Conservation (phyloP, 2,113 vertebrate species). For the Stercorarius parasiticus region DNA sequence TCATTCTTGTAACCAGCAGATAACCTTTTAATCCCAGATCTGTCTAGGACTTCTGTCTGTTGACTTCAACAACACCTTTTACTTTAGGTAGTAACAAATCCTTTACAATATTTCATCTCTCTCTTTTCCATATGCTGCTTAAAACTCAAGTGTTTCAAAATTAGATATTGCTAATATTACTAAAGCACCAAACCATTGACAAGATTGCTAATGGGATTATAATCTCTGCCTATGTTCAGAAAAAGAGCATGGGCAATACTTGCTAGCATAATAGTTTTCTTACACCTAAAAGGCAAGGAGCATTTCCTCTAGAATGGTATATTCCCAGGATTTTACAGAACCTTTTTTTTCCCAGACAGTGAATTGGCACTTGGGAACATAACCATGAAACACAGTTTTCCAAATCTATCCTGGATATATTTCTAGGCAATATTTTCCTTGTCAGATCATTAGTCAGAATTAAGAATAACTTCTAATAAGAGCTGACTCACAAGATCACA, state of each 20-base stretch:
- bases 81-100: slow-evolving; percentile 6
- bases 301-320: background rate
- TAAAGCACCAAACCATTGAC: background rate
- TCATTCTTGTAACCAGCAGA: slow-evolving; percentile 4
- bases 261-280: background rate
- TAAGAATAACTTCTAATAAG: background rate
- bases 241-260: background rate
- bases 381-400: background rate
- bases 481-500: background rate
- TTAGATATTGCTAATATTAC: background rate
- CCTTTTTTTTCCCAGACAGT: background rate
- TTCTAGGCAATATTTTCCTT: background rate
- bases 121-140: background rate
- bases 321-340: background rate
- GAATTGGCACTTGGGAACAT: background rate
- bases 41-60: background rate
- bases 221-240: background rate
- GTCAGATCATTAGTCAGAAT: background rate
- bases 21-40: slow-evolving; percentile 56
- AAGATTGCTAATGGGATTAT: background rate
- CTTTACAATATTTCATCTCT: background rate
- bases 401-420: background rate
- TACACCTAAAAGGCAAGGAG: background rate
- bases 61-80: slow-evolving; percentile 22
- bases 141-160: background rate